Conservation (phyloP, 2,888 invertebrate genomes). For the Oxycera nigricornis region DNA sequence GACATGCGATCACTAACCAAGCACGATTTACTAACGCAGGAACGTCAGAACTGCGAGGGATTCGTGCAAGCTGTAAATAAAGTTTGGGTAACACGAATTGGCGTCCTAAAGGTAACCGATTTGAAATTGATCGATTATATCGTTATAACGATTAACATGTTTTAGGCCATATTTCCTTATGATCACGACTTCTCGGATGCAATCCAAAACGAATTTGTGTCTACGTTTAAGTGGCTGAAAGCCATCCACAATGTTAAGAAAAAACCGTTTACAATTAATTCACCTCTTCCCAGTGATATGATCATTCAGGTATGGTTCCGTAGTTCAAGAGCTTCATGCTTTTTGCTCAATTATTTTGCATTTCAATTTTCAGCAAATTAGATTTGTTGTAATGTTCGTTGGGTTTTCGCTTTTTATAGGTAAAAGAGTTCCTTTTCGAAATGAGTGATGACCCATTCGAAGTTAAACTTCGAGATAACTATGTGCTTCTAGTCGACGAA, state of each 20-base stretch:
- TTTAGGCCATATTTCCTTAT: conserved; percentile 82
- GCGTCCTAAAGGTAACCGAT: conserved; percentile 54
- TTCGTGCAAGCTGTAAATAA: conserved; percentile 76
- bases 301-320: conserved; percentile 75
- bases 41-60: conserved; percentile 77
- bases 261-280: conserved; percentile 72
- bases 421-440: conserved; percentile 87
- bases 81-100: conserved; percentile 64
- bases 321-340: background rate
- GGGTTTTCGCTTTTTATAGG: conserved; percentile 66
- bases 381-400: too few relatives aligned
- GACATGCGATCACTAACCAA: conserved; percentile 68
- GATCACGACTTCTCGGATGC: conserved; percentile 88
- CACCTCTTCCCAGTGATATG: conserved; percentile 85
- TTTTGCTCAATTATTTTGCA: background rate
- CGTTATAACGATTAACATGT: too few relatives aligned
- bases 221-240: conserved; percentile 93
- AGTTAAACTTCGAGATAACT: conserved; percentile 93
- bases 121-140: too few relatives aligned
- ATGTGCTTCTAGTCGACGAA: conserved; percentile 93
- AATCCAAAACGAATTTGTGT: conserved; percentile 87
- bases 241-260: conserved; percentile 77
- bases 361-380: too few relatives aligned
- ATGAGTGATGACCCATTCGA: conserved; percentile 99
- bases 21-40: conserved; percentile 71